A percentile compares a stretch with the other conserved stretches of the same genome.
These are phyloP conservation scores for Apostichopus californicus DNA, from an alignment of 35 echinoderm and acorn worm species.

Conservation along the genomic window DNA sequence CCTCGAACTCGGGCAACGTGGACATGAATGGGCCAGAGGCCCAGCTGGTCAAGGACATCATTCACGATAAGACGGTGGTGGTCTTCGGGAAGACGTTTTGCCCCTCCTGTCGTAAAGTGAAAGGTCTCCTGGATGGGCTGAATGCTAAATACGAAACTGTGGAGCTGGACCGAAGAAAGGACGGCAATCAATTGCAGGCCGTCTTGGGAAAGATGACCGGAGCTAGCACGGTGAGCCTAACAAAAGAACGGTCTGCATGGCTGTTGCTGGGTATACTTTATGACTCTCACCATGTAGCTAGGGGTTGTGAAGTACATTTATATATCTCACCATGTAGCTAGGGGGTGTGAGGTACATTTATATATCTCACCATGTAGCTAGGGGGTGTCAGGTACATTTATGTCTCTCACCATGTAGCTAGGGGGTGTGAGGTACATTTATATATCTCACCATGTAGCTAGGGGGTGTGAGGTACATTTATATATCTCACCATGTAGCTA, in stretches of 20 bases:
- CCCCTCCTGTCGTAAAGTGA: constrained; percentile 76
- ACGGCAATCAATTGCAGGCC: constrained; percentile 71
- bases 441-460: too few relatives aligned
- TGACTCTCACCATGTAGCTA: too few relatives aligned
- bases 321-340: too few relatives aligned
- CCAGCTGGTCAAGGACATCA: constrained; percentile 64
- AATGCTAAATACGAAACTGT: constrained; percentile 84
- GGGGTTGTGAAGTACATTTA: too few relatives aligned
- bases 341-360: too few relatives aligned
- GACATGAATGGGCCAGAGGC: constrained; percentile 68
- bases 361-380: too few relatives aligned
- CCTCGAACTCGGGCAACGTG: constrained; percentile 22
- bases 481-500: too few relatives aligned
- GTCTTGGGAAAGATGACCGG: constrained; percentile 81
- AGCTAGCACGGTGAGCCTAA: constrained; percentile 68
- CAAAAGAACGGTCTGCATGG: background rate
- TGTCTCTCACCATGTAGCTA: too few relatives aligned
- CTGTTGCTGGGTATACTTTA: too few relatives aligned
- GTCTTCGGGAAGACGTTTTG: constrained; percentile 93
- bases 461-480: too few relatives aligned
- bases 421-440: too few relatives aligned
- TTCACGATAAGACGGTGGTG: constrained; percentile 88
- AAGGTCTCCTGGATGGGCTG: constrained; percentile 70
- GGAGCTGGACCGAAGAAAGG: constrained; percentile 75
- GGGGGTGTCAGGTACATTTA: too few relatives aligned